Evolutionary conservation across 2,113 vertebrate species (phyloP), one percentile per base, ranked within the genome.

Genomic region (Lophochroa leadbeateri): DNA sequence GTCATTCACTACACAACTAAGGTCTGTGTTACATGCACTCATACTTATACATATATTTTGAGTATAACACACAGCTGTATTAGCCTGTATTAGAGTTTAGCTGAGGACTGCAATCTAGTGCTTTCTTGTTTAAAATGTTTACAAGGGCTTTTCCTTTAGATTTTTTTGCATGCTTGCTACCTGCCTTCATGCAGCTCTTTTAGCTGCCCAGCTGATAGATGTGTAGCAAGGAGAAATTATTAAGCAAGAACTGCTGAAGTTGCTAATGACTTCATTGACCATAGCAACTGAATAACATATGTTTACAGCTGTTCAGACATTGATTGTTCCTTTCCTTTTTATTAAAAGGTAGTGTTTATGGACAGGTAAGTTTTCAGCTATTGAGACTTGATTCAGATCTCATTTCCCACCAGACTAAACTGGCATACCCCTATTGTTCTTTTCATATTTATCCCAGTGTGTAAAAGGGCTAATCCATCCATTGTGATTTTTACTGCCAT

Each of bases 191-290:
- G 17, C 33, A 88, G 31, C 46, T 65, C 78, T 39, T 89, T 41
- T 37, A 94, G 43, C 77, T 84, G 57, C 77, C 46, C 47, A 63
- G 13, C 50, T 88, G 86, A 95, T 63, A 85, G 79, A 83, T 84
- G 57, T 10, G 13, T 61, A 77, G 43, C 23, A 92, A 52, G 39
- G 16, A 77, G 80, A 90, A 93, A 95, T 28, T 4, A 82, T 94
- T 92, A 75, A 95, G 19, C 63, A 93, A 94, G 91, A 86, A 33
- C 61, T 82, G 15, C 70, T 90, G 15, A 88, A 65, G 31, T 43
- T 81, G 39, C 46, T 96, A 95, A 97, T 86, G 68, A 92, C 82
- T 88, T 44, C 82, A 84, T 96, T 93, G 94, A 94, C 92, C 88
- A 94, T 29, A 64, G 64, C 14, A 68, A 23, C 29, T 85, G 53